Base-by-base conservation (phyloP, 2,888 invertebrate species). In the Lymantria monacha region DNA sequence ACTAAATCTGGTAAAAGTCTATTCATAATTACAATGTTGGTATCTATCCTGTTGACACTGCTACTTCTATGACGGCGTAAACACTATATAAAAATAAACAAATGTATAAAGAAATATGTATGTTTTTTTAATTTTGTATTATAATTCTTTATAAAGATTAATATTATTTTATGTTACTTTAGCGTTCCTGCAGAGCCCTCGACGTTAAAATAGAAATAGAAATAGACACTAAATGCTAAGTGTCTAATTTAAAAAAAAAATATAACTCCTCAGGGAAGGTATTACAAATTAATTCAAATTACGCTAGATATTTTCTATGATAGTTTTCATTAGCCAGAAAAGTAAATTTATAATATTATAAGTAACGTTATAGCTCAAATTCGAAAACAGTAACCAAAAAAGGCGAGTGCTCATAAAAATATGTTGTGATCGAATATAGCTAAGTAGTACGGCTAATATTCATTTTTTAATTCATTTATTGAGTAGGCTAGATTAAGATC, bases 121-220 rank as follows among this genome's bases (percentile, higher is more conserved):
- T 5, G 22, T 22, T 22, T 22, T 22, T 22, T 22, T 22, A 3
- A 22, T 22, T 22, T 33, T 7, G 1, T 33, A 33, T 10, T 33
- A 33, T 8, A 8, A 33, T 33, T 33, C 33, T 33, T 33, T 33
- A 22, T 22, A 22, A 8, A 8, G 22, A 41, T 15, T 41, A 41
- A 3, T 15, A 1, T 41, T n/a, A 44, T 56, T 55, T 64, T n/a
- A n/a, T 61, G 75, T 71, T 62, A 71, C 66, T 72, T 47, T 77
- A 89, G 89, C 83, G 82, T 55, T 79, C 81, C 81, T 87, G 83
- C 75, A 70, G 57, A 44, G 61, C 66, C 50, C 73, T 76, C 45
- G 73, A 76, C 61, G 68, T 80, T 51, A 82, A 74, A 44, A 74
- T 82, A 52, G 74, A 74, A 44, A 74, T 82, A 52, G 74, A 80